Conservation (phyloP, 2,113 vertebrate species). For the Xyrauchen texanus region DNA sequence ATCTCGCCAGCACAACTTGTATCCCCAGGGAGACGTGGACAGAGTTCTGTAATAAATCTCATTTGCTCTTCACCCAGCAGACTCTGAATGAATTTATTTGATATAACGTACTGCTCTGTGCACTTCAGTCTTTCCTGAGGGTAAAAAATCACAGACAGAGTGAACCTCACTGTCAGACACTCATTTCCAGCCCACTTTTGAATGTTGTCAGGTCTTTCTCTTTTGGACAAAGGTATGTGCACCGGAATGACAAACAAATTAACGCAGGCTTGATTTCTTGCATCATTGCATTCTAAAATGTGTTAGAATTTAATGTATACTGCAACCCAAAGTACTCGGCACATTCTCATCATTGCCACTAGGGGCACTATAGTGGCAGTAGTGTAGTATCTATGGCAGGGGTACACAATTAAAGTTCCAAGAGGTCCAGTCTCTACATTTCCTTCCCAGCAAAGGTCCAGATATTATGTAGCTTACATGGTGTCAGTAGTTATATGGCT, state of each 20-base stretch:
- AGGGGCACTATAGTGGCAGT: no score
- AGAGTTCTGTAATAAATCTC: slow-evolving; percentile 23
- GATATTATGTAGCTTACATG: no score
- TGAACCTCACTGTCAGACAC: not conserved
- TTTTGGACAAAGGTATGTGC: slow-evolving; percentile 6
- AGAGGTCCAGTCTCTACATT: no score
- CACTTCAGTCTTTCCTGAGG: slow-evolving; percentile 21
- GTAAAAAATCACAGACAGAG: slow-evolving; percentile 12
- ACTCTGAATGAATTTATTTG: slow-evolving; percentile 24
- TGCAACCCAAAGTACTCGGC: no score
- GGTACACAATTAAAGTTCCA: no score
- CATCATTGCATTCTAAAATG: no score
- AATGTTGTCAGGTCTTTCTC: slow-evolving; percentile 16
- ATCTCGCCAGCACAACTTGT: not conserved
- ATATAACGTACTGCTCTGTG: slow-evolving; percentile 21
- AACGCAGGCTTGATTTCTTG: slow-evolving; percentile 1
- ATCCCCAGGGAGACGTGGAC: not conserved
- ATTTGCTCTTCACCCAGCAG: not conserved
- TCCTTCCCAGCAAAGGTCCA: no score
- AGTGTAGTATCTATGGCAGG: no score
- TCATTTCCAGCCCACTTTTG: slow-evolving; percentile 23
- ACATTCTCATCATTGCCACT: no score
- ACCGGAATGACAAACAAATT: not conserved
- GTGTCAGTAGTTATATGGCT: no score
- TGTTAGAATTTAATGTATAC: no score